Base-by-base conservation (phyloP, 2,888 invertebrate genomes). In the Eubasilissa splendida region DNA sequence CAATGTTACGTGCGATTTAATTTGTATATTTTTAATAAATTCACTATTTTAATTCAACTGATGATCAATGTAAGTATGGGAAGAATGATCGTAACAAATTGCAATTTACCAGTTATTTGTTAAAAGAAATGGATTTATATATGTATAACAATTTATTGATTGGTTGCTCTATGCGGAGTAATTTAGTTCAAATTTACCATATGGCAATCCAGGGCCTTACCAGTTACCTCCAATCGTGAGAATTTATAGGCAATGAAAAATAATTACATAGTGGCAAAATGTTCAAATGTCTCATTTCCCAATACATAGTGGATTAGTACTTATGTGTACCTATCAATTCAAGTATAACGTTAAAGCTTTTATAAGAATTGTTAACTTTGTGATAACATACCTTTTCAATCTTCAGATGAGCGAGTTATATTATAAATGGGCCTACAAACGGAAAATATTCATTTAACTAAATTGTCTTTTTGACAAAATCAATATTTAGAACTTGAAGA, bases 171-270 rank as follows among this genome's bases (percentile, higher is more conserved):
- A 12, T 54, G 52, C 31, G 22, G 70, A 42, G 70, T 53, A 22
- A 53, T 70, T 54, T 68, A 77, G 71, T 71, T 71, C 60, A 77
- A 77, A 77, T 77, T 77, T 77, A 77, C 71, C 77, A 68, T 60
- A 77, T 63, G 77, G 77, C 77, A 60, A 70, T 77, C 59, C 77
- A 77, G 77, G 77, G 77, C 77, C 77, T 71, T 71, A 59, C 70
- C 52, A 77, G 77, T 77, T 77, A 77, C 77, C 77, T 77, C 77
- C 56, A 52, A 68, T 4, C 33, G 56, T 68, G 58, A 68, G 77
- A 77, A 56, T 50, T 76, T 53, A 53, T 65, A 50, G 42, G 33
- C 66, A 63, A 63, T 31, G 31, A 63, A n/a, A 31, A 63, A 63
- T 63, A 63, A 31, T 63, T 5, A 42, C 42, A 63, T 63, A 22